These are phyloP conservation scores for Allygus modestus DNA, from an alignment of 2,888 invertebrate genomes.

Conservation along the genomic window DNA sequence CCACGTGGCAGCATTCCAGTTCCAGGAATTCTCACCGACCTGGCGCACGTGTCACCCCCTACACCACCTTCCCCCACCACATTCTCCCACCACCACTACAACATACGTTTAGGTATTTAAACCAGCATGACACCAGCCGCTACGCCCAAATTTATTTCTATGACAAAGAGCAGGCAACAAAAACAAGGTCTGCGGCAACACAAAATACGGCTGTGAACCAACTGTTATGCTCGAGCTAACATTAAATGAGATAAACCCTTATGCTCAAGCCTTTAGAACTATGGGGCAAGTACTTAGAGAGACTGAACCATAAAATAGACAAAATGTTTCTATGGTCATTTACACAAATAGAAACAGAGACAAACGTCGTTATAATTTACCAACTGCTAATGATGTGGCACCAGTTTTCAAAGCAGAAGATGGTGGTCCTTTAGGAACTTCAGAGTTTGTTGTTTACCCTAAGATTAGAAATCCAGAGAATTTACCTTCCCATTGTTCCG, in stretches of 20 bases:
- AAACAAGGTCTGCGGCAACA: too few relatives aligned
- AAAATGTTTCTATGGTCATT: conserved; percentile 10
- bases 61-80: too few relatives aligned
- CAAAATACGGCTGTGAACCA: too few relatives aligned
- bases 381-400: conserved; percentile 16
- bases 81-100: too few relatives aligned
- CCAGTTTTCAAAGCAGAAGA: neutral
- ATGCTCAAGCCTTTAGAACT: conserved; percentile 8
- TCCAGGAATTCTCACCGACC: too few relatives aligned
- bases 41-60: too few relatives aligned
- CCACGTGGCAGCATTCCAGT: too few relatives aligned
- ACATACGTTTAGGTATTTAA: too few relatives aligned
- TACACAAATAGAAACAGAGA: conserved; percentile 1
- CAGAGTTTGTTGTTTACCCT: neutral
- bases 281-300: conserved; percentile 17
- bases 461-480: conserved; percentile 9
- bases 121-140: too few relatives aligned
- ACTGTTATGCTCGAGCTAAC: too few relatives aligned
- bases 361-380: neutral
- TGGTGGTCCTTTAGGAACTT: neutral
- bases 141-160: too few relatives aligned
- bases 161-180: too few relatives aligned
- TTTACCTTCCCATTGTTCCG: neutral
- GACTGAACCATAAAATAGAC: neutral
- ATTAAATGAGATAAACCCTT: conserved; percentile 20